Conservation (phyloP, 1,140 invertebrate genomes). For the Drosophila albomicans region DNA sequence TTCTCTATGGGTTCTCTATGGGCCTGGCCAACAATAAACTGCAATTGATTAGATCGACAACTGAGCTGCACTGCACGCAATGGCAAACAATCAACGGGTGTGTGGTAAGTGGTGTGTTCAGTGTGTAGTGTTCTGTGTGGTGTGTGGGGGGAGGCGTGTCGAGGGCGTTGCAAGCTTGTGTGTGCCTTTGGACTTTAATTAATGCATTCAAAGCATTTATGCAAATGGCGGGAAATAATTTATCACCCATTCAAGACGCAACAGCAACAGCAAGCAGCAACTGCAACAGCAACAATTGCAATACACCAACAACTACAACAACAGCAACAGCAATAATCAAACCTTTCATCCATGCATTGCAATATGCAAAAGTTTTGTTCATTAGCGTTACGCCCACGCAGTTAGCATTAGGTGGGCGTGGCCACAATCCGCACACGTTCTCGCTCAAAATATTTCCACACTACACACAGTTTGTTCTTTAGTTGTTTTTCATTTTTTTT, state of each 20-base stretch:
- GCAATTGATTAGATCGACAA: conserved; percentile 80
- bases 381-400: conserved; percentile 77
- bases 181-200: conserved; percentile 80
- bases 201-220: conserved; percentile 84
- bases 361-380: conserved; percentile 71
- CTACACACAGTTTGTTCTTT: conserved; percentile 16
- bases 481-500: conserved; percentile 16
- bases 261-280: conserved; percentile 34
- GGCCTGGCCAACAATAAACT: conserved; percentile 81
- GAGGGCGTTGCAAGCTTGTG: conserved; percentile 58
- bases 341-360: conserved; percentile 73
- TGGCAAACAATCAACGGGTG: conserved; percentile 15
- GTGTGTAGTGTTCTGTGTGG: neutral
- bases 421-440: conserved; percentile 44
- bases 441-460: conserved; percentile 36
- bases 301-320: conserved; percentile 36
- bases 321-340: conserved; percentile 57
- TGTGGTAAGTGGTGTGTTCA: neutral
- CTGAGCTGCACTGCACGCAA: conserved; percentile 46
- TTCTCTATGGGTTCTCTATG: conserved; percentile 77
- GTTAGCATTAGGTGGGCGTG: conserved; percentile 70
- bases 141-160: conserved; percentile 54
- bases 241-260: conserved; percentile 83
- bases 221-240: conserved; percentile 84
- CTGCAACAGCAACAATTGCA: conserved; percentile 28